Evolutionary conservation across 2,888 invertebrate species (phyloP).

Genomic region (Nymphalis urticae): DNA sequence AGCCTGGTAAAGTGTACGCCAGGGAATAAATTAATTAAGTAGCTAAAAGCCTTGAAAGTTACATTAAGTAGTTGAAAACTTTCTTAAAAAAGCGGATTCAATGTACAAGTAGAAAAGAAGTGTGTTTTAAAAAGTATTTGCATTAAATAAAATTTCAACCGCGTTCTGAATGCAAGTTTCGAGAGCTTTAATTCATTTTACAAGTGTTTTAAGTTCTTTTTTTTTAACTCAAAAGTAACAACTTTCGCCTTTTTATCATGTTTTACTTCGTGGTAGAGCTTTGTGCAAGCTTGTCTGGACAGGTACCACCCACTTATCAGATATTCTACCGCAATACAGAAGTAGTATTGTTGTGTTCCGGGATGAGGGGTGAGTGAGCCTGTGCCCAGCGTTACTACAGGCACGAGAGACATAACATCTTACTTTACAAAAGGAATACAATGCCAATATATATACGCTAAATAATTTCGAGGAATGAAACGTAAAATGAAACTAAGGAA

Average conservation of each 20-base stretch:
- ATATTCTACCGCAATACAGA: too few species aligned
- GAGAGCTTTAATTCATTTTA: constrained; percentile 10
- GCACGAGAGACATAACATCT: too few species aligned
- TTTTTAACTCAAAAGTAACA: not conserved
- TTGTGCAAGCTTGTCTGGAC: too few species aligned
- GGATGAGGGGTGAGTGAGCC: too few species aligned
- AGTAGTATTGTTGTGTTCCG: too few species aligned
- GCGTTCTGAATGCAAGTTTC: constrained; percentile 5
- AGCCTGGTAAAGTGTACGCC: constrained; percentile 24
- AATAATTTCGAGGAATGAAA: too few species aligned
- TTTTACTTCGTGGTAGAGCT: too few species aligned
- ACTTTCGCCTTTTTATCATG: not conserved
- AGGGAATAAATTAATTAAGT: constrained; percentile 35
- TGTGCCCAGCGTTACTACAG: too few species aligned
- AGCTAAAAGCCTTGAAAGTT: constrained; percentile 25
- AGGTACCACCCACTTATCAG: too few species aligned
- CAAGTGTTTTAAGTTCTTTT: not conserved
- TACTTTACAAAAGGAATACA: too few species aligned
- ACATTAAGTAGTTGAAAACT: constrained; percentile 27
- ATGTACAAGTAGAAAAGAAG: constrained; percentile 14
- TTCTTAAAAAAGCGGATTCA: constrained; percentile 11
- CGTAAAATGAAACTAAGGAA: too few species aligned
- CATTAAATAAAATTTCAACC: constrained; percentile 7
- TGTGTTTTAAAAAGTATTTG: constrained; percentile 12
- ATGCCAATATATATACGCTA: too few species aligned